A percentile compares a stretch with the other conserved stretches of the same genome.
Conservation (phyloP, 2,113 vertebrate species). For the Burhinus bistriatus region DNA sequence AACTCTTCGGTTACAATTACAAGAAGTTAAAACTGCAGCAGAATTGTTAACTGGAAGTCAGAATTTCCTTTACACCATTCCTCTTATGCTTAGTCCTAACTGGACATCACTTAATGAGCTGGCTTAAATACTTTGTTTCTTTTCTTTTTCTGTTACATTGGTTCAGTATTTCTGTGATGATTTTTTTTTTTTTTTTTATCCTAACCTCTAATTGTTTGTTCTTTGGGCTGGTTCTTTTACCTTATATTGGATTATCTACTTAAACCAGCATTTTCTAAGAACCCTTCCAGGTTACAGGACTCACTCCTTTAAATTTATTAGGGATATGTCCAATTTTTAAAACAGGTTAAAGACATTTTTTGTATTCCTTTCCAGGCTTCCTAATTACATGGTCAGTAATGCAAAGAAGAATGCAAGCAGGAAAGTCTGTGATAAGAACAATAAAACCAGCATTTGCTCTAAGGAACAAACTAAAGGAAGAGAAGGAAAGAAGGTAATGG, state of each 20-base stretch:
- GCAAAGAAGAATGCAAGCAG: not conserved
- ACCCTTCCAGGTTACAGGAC: not conserved
- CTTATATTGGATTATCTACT: not conserved
- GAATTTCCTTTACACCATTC: slow-evolving; percentile 55
- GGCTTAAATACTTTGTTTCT: slow-evolving; percentile 1
- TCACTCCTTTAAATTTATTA: not conserved
- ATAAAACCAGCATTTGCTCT: not conserved
- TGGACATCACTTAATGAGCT: not conserved
- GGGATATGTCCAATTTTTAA: not conserved
- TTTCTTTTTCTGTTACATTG: not conserved
- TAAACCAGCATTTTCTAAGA: not conserved
- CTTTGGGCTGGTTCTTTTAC: not conserved
- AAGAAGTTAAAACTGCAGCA: slow-evolving; percentile 58
- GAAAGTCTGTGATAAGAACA: not conserved
- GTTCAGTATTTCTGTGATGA: not conserved
- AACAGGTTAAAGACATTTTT: not conserved
- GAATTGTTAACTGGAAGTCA: slow-evolving; percentile 63
- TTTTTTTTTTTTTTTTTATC: not conserved
- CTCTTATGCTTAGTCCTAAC: not conserved
- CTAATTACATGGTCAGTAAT: not conserved
- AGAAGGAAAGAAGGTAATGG: not conserved
- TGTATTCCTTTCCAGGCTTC: not conserved
- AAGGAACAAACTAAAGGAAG: not conserved
- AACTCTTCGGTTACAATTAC: slow-evolving; percentile 60
- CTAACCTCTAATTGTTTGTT: not conserved